A percentile compares a stretch with the other conserved stretches of the same genome.
Conservation (phyloP, 2,888 invertebrate genomes). For the Zaprionus bogoriensis region DNA sequence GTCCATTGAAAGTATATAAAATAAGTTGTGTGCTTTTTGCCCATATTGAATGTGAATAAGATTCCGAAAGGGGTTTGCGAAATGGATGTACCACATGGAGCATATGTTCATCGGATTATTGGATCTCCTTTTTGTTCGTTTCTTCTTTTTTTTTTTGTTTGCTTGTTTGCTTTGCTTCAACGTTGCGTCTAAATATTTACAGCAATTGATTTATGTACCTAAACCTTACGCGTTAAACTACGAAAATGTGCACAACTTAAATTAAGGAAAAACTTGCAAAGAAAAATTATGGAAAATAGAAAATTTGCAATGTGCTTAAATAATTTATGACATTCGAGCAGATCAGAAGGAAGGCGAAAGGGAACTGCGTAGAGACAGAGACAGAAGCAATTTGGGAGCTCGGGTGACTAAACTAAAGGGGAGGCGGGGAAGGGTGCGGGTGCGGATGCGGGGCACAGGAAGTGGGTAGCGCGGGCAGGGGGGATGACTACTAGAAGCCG, state of each 20-base stretch:
- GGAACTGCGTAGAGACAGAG: conserved; percentile 12
- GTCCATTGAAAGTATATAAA: conserved; percentile 73
- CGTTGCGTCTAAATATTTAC: conserved; percentile 61
- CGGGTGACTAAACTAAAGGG: conserved; percentile 26
- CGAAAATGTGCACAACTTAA: conserved; percentile 56
- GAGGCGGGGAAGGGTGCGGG: too few relatives aligned
- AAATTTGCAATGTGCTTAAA: conserved; percentile 64
- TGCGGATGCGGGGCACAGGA: not conserved
- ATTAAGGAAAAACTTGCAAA: conserved; percentile 36
- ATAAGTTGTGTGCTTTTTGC: conserved; percentile 56
- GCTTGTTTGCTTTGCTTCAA: conserved; percentile 42
- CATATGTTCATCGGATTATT: conserved; percentile 21
- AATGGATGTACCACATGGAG: conserved; percentile 40
- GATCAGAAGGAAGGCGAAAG: not conserved
- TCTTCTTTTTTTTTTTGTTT: too few relatives aligned
- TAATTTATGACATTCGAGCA: conserved; percentile 66
- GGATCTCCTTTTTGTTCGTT: conserved; percentile 22
- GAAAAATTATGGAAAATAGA: conserved; percentile 2
- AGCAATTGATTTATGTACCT: conserved; percentile 70
- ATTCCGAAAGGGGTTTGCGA: conserved; percentile 43
- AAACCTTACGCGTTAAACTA: conserved; percentile 72
- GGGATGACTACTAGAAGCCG: conserved; percentile 56
- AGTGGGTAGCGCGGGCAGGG: conserved; percentile 8
- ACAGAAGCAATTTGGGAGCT: conserved; percentile 20
- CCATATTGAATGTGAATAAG: conserved; percentile 33